Evolutionary conservation across 2,797 vertebrate genomes (phyloP).

Genomic region (Lerista edwardsae): DNA sequence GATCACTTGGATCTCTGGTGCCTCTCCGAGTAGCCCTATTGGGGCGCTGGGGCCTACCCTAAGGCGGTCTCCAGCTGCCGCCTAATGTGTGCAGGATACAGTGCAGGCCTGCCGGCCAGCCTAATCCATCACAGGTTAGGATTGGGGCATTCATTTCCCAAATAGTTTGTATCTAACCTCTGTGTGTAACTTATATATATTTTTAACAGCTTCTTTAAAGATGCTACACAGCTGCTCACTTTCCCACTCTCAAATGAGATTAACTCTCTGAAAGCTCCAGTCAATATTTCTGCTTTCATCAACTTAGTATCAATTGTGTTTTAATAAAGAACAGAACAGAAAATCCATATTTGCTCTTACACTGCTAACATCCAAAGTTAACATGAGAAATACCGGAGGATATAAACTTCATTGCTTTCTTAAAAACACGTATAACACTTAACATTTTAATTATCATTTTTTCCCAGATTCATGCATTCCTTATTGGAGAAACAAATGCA

Average conservation of each 20-base stretch:
- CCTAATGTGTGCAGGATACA: too few species aligned
- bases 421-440: conserved; percentile 26
- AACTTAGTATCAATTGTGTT: conserved; percentile 37
- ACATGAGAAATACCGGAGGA: background rate
- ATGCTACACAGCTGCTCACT: background rate
- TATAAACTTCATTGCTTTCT: conserved; percentile 16
- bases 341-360: conserved; percentile 31
- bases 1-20: too few species aligned
- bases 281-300: conserved; percentile 34
- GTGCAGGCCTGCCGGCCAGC: too few species aligned
- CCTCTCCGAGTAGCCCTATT: too few species aligned
- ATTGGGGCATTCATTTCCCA: background rate
- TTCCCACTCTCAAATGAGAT: conserved; percentile 15
- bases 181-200: background rate
- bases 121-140: too few species aligned
- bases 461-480: background rate
- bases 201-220: background rate
- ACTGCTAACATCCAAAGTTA: conserved; percentile 9
- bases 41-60: too few species aligned
- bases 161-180: background rate
- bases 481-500: background rate
- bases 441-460: background rate
- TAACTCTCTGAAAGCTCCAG: conserved; percentile 17
- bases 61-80: too few species aligned
- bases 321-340: conserved; percentile 43